phyloP scores from a whole-genome alignment of 2,888 invertebrate genomes.

The Priocnemis perturbator region DNA sequence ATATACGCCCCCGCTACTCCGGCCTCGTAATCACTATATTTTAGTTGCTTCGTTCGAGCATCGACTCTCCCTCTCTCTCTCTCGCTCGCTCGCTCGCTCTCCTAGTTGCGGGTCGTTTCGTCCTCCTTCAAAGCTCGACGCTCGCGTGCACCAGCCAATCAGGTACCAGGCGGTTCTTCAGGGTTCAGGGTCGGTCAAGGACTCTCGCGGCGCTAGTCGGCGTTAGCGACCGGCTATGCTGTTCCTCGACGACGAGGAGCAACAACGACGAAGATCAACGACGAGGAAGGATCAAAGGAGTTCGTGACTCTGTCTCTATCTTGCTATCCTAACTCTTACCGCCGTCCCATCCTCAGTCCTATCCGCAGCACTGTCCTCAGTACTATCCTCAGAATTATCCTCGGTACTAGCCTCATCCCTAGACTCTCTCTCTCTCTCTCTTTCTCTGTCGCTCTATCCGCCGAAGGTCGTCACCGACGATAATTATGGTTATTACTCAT shows the following conservation, averaged over 20 bases:
- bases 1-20: not conserved
- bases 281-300: conserved; percentile 10
- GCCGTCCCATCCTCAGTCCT: too few relatives aligned
- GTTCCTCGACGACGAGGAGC: not conserved
- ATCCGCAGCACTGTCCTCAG: too few relatives aligned
- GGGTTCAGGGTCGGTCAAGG: conserved; percentile 75
- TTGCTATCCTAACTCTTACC: not conserved
- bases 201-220: conserved; percentile 56
- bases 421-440: not conserved
- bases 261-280: not conserved
- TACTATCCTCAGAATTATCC: not conserved
- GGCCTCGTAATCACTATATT: conserved; percentile 65
- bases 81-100: conserved; percentile 16
- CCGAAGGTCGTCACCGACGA: conserved; percentile 27
- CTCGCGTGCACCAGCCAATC: conserved; percentile 58
- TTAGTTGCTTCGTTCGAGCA: conserved; percentile 60
- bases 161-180: conserved; percentile 56
- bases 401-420: not conserved
- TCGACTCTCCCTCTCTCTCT: conserved; percentile 49
- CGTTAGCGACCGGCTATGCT: conserved; percentile 12
- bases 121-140: conserved; percentile 4
- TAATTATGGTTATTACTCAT: conserved; percentile 53
- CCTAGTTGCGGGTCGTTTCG: too few relatives aligned
- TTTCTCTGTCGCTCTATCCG: not conserved
- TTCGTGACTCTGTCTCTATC: not conserved